Base-by-base conservation (phyloP, 2,797 vertebrate species). In the Tachyglossus aculeatus region DNA sequence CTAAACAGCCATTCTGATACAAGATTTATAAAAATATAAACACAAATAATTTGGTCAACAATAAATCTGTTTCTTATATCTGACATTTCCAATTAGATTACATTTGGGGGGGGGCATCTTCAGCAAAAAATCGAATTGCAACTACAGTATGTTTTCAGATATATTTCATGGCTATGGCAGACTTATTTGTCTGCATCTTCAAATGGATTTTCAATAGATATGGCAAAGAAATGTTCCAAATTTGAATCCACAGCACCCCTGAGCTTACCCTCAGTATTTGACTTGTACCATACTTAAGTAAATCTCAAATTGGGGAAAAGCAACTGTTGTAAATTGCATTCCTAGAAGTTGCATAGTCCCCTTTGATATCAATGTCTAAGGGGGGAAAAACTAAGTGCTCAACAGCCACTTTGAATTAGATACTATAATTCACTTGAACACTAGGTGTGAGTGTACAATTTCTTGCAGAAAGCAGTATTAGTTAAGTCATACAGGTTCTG, bases 21-120 rank as follows among this genome's bases (percentile, higher is more conserved):
- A 82, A 82, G 78, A 77, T 57, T 74, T 87, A 73, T 52, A 85
- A 88, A 68, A 79, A 86, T 86, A 86, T n/a, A 86, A 80, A 88
- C 71, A 67, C 74, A 86, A 82, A 83, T 69, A 80, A 80, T 52
- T 55, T 66, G 64, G 77, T 81, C 82, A 87, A 88, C 71, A 82
- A 50, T 82, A 83, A 78, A 21, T 62, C 62, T 72, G 70, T 52
- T 76, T 56, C 74, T 56, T 48, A 54, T 25, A 78, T 74, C 61
- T 86, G 81, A 78, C 83, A 83, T 76, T 82, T 85, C 71, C 82
- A 89, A 90, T 90, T 86, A 88, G 71, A 78, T 84, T 78, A 45
- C 67, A 77, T 77, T 78, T 64, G 38, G 48, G 59, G n/a, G n/a
- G 57, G 71, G 57, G 70, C 66, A 80, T 66, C 82, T 68, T 83